A percentile compares a stretch with the other conserved stretches of the same genome.
Conservation (phyloP, 2,797 vertebrate genomes). For the Staurois parvus region DNA sequence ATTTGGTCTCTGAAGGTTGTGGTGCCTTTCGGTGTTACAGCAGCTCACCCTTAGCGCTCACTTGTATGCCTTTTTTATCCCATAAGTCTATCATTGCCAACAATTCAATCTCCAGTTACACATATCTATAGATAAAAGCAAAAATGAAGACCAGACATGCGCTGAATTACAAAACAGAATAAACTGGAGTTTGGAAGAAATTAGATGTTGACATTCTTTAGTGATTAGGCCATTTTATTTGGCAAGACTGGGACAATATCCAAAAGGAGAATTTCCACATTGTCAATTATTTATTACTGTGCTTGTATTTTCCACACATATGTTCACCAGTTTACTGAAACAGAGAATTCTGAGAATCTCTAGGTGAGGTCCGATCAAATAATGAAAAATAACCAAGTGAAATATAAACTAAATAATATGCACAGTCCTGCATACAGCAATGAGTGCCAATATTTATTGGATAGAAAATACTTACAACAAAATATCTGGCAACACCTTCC, state of each 20-base stretch:
- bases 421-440: too few relatives aligned
- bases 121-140: not conserved
- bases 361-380: not conserved
- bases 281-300: not conserved
- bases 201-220: not conserved
- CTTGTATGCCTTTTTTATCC: too few relatives aligned
- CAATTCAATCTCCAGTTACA: not conserved
- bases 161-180: not conserved
- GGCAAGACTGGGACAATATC: not conserved
- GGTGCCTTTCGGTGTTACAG: too few relatives aligned
- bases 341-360: not conserved
- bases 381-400: too few relatives aligned
- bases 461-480: too few relatives aligned
- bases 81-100: not conserved
- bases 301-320: not conserved
- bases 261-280: conserved; percentile 7
- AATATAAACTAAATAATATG: too few relatives aligned
- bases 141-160: not conserved
- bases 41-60: too few relatives aligned
- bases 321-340: not conserved
- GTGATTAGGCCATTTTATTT: not conserved
- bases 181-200: not conserved
- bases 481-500: too few relatives aligned
- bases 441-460: too few relatives aligned
- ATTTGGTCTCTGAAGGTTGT: too few relatives aligned